Conservation (phyloP, 2,113 vertebrate species). For the Okapia johnstoni region DNA sequence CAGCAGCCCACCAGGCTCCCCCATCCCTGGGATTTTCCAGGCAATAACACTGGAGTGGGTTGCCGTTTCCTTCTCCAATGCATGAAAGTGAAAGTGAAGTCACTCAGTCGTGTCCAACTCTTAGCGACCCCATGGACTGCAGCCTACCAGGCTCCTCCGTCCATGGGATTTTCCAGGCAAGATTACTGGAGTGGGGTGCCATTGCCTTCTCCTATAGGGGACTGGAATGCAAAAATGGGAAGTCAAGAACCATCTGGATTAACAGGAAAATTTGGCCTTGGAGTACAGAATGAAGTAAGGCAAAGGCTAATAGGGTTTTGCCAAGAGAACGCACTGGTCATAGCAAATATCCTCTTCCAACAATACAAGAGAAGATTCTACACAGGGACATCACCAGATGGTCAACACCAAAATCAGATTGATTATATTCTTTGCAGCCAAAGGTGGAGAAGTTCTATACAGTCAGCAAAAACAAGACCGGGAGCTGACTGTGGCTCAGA, state of each 20-base stretch:
- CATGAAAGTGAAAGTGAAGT: no score
- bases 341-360: neutral
- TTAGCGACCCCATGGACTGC: no score
- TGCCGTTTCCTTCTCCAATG: no score
- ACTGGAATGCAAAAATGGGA: neutral
- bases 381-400: neutral
- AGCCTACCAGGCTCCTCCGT: no score
- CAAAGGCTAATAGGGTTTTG: neutral
- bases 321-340: neutral
- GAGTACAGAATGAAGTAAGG: neutral
- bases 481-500: neutral
- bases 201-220: neutral
- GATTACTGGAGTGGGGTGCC: no score
- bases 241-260: neutral
- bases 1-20: no score
- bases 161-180: no score
- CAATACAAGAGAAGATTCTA: neutral
- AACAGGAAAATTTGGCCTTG: neutral
- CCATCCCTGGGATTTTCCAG: no score
- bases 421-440: neutral
- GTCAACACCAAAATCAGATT: accelerated
- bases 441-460: neutral
- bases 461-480: neutral
- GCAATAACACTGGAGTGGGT: no score
- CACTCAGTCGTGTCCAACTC: no score